These are phyloP conservation scores for Bombus fervidus DNA, from an alignment of 1,140 invertebrate species.

Conservation along the genomic window DNA sequence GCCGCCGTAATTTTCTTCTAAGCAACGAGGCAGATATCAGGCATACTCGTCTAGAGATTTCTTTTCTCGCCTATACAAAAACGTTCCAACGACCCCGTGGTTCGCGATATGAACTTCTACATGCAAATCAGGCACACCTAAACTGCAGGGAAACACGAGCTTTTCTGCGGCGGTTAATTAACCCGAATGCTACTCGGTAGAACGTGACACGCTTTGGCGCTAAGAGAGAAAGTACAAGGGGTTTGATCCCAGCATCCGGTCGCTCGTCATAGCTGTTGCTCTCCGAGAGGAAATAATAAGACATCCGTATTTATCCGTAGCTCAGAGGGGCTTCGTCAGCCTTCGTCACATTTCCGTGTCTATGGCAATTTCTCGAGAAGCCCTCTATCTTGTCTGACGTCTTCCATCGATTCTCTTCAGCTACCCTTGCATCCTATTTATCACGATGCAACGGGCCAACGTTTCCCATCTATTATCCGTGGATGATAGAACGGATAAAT, in stretches of 20 bases:
- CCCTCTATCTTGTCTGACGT: slow-evolving; percentile 51
- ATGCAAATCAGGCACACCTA: slow-evolving; percentile 11
- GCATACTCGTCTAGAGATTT: background rate
- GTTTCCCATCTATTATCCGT: slow-evolving; percentile 37
- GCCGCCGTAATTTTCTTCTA: background rate
- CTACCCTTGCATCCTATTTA: slow-evolving; percentile 43
- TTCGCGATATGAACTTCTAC: background rate
- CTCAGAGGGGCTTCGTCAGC: slow-evolving; percentile 46
- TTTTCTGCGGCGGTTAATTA: slow-evolving; percentile 50
- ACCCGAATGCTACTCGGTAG: slow-evolving; percentile 50
- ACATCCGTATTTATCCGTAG: slow-evolving; percentile 78
- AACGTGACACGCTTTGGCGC: slow-evolving; percentile 59
- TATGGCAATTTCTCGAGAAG: slow-evolving; percentile 61
- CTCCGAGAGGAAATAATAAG: slow-evolving; percentile 76
- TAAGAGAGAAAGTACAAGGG: slow-evolving; percentile 70
- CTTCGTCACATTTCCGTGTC: slow-evolving; percentile 60
- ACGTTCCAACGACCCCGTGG: background rate
- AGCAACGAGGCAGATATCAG: background rate
- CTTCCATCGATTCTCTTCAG: slow-evolving; percentile 40
- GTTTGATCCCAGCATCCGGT: slow-evolving; percentile 65
- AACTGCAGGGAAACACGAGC: slow-evolving; percentile 19
- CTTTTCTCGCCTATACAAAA: background rate
- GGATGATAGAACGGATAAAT: slow-evolving; percentile 22
- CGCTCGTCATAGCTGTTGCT: slow-evolving; percentile 66
- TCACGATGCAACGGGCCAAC: slow-evolving; percentile 33